Percentiles rank a stretch among this genome's conserved stretches.
Evolutionary conservation across 2,797 vertebrate species (phyloP).

Genomic region (Cynodonichthys magdalenae): DNA sequence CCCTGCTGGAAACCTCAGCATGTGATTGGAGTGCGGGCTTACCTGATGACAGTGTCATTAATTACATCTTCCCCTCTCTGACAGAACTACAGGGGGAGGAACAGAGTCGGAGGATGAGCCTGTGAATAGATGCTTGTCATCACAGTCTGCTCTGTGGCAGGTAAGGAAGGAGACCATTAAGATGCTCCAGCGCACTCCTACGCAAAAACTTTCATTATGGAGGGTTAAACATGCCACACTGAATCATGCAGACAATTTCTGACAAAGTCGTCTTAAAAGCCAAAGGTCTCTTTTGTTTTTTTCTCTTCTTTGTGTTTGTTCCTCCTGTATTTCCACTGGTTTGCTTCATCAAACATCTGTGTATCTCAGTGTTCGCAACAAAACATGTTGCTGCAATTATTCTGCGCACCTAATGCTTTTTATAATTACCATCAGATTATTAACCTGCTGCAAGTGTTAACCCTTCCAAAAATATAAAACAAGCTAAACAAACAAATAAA

Average conservation of each 20-base stretch:
- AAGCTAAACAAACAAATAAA: no score
- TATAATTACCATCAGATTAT: constrained; percentile 1
- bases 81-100: constrained; percentile 20
- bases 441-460: constrained; percentile 18
- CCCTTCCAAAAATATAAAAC: no score
- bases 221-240: constrained; percentile 27
- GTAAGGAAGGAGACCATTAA: constrained; percentile 25
- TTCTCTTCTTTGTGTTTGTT: constrained; percentile 2
- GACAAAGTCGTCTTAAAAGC: constrained; percentile 5
- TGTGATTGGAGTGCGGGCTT: constrained; percentile 26
- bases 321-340: background rate
- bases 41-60: constrained; percentile 31
- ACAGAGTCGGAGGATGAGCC: constrained; percentile 38
- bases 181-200: constrained; percentile 24
- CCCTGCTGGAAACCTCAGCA: constrained; percentile 31
- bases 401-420: background rate
- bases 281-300: constrained; percentile 11
- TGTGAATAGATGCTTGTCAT: constrained; percentile 42
- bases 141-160: constrained; percentile 39
- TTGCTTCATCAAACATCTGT: constrained; percentile 23
- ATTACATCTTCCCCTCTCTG: constrained; percentile 34
- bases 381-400: constrained; percentile 5
- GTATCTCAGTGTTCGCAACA: constrained; percentile 12
- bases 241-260: constrained; percentile 28
- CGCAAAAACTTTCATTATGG: constrained; percentile 14